phyloP scores from a whole-genome alignment of 2,888 invertebrate genomes.

The Chaetogeoica ovagalla region DNA sequence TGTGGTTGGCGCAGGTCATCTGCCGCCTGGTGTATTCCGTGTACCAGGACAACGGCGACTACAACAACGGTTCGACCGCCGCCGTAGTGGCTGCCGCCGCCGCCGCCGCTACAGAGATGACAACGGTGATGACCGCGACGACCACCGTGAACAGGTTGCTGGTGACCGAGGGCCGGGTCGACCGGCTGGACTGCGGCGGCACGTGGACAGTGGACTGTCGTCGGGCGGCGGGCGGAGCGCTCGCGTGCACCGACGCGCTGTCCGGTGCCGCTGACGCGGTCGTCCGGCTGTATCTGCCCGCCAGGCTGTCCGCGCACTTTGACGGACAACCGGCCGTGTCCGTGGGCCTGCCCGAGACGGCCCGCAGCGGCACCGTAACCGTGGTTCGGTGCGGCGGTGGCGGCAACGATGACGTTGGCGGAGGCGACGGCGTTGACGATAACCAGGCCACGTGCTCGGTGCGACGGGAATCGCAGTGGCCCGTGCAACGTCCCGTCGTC shows the following conservation, averaged over 20 bases:
- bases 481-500: not conserved
- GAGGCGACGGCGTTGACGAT: not conserved
- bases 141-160: constrained; percentile 22
- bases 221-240: not conserved
- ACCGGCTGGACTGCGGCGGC: constrained; percentile 40
- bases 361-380: constrained; percentile 23
- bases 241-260: constrained; percentile 24
- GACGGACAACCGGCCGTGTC: constrained; percentile 37
- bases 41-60: constrained; percentile 36
- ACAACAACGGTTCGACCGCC: constrained; percentile 22
- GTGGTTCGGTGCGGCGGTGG: constrained; percentile 18
- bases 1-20: constrained; percentile 52
- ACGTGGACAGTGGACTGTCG: constrained; percentile 45
- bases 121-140: constrained; percentile 11
- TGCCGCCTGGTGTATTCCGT: constrained; percentile 47
- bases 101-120: not conserved
- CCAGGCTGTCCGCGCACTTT: constrained; percentile 32
- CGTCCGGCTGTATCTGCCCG: constrained; percentile 37
- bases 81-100: not conserved
- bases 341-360: constrained; percentile 29
- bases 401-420: not conserved
- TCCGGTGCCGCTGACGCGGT: not conserved
- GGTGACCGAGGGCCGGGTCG: constrained; percentile 35
- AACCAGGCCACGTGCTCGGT: constrained; percentile 38
- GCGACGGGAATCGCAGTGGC: constrained; percentile 8